phyloP scores from a whole-genome alignment of 2,888 invertebrate genomes.

The Anagyrus pseudococci region DNA sequence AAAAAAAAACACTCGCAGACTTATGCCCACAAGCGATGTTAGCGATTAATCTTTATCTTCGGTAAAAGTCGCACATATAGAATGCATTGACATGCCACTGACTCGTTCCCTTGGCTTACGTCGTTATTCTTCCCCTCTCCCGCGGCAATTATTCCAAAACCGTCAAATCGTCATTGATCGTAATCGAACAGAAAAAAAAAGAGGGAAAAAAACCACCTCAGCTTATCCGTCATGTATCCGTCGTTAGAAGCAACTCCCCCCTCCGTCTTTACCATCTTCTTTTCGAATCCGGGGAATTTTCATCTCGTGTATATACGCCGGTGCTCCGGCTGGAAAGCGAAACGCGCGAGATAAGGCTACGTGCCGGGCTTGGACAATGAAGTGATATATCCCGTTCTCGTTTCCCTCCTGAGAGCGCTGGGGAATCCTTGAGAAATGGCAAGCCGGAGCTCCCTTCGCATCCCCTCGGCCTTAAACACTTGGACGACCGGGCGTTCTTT shows the following conservation, averaged over 20 bases:
- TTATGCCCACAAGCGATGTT: slow-evolving; percentile 6
- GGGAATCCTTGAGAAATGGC: slow-evolving; percentile 36
- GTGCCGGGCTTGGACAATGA: slow-evolving; percentile 43
- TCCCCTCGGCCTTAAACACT: slow-evolving; percentile 31
- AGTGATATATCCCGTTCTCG: not conserved
- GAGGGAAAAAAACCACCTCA: too few species aligned
- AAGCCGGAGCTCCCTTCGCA: slow-evolving; percentile 12
- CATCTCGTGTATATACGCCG: too few species aligned
- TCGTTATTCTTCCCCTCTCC: not conserved
- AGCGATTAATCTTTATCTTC: slow-evolving; percentile 19
- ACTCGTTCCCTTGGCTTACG: not conserved
- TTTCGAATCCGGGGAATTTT: slow-evolving; percentile 30
- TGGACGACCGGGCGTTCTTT: not conserved
- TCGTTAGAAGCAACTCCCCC: slow-evolving; percentile 35
- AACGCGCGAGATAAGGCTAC: slow-evolving; percentile 42
- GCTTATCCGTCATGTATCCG: slow-evolving; percentile 26
- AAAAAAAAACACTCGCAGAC: too few species aligned
- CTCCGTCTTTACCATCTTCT: not conserved
- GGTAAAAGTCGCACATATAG: slow-evolving; percentile 27
- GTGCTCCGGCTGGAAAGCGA: slow-evolving; percentile 39
- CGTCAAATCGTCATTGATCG: too few species aligned
- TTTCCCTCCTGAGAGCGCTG: not conserved
- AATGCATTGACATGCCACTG: slow-evolving; percentile 20
- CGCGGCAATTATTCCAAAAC: not conserved
- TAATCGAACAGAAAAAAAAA: too few species aligned